Evolutionary conservation across 2,888 invertebrate species (phyloP), one percentile per base, ranked within the genome.

Genomic region (Melinopterus prodromus): DNA sequence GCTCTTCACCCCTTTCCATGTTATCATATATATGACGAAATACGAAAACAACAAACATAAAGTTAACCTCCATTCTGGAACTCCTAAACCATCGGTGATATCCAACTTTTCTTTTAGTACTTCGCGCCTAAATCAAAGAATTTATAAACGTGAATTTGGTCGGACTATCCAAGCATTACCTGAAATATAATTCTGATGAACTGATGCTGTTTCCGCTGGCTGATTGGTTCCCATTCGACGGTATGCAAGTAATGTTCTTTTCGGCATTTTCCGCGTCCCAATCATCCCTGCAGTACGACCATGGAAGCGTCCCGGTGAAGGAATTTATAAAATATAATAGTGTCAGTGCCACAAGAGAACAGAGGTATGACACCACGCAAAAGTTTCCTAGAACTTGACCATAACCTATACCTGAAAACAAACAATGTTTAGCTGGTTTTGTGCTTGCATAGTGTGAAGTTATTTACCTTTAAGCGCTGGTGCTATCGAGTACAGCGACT

Each of bases 361-460:
- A 94, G 87, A 96, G 96, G 88, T 96, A 96, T 0, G 94, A 93
- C 2, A 94, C 91, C n/a, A 96, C 93, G 83, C 92, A 93, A 14
- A 91, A 89, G 15, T 92, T 92, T 0, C 91, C 92, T 14, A 93
- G 84, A 6, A 92, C 90, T 84, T 94, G 93, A 0, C 93, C 94
- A 85, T 92, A 93, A 4, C 94, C 95, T 35, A 93, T 92, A 74
- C 95, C 94, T 94, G 85, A 38, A 84, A 71, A 70, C 16, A 16
- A 70, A n/a, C 7, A n/a, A 37, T 35, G 9, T n/a, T 74, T 35
- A 15, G 9, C 9, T 36, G n/a, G 37, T 7, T 5, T 35, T 9
- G 6, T 37, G 26, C n/a, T 26, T 26, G 26, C 26, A 26, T 26
- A 3, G 26, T 26, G 26, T 3, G 26, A 2, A 26, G 26, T 26